Evolutionary conservation across 2,797 vertebrate genomes (phyloP), one percentile per base, ranked within the genome.

Genomic region (Chiroxiphia lanceolata): DNA sequence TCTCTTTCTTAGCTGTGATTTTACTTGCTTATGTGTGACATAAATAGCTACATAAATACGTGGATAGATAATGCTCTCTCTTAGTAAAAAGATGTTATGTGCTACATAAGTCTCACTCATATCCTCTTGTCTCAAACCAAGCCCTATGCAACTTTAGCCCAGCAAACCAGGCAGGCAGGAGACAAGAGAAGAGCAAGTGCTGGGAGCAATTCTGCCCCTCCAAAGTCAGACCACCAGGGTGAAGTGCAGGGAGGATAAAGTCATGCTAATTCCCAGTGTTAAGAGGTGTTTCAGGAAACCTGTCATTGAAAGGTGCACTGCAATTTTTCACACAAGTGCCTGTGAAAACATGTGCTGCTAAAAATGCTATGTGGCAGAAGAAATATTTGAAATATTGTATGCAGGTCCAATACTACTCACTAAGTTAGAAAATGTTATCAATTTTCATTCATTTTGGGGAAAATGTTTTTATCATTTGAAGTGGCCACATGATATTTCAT

Each of bases 101-200:
- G 57, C 83, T 59, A 13, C 4, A 0, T 10, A 51, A 65, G 13
- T 54, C 20, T 57, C 44, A 60, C n/a, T 57, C 18, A 16, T n/a
- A 71, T 10, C 17, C 33, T 26, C 48, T 68, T 59, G 42, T 65
- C 75, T 63, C 8, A 7, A 67, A 34, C 22, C 0, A 0, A 69
- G 34, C 22, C n/a, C 25, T 10, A 13, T 1, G 4, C n/a, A 53
- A 57, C 19, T 13, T 47, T 3, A 82, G 50, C n/a, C 53, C 11
- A 5, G 4, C 0, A 5, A 15, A 27, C 3, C 0, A 1, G 36
- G 34, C 31, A 47, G 44, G 40, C n/a, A 68, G 40, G 63, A n/a
- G 45, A 57, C 15, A 11, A 81, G 36, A 74, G 63, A 34, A 53
- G n/a, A 51, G 36, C 29, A 68, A 69, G 70, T 13, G 40, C 60